Evolutionary conservation across 2,113 vertebrate species (phyloP).

Genomic region (Rhagologus leucostigma): DNA sequence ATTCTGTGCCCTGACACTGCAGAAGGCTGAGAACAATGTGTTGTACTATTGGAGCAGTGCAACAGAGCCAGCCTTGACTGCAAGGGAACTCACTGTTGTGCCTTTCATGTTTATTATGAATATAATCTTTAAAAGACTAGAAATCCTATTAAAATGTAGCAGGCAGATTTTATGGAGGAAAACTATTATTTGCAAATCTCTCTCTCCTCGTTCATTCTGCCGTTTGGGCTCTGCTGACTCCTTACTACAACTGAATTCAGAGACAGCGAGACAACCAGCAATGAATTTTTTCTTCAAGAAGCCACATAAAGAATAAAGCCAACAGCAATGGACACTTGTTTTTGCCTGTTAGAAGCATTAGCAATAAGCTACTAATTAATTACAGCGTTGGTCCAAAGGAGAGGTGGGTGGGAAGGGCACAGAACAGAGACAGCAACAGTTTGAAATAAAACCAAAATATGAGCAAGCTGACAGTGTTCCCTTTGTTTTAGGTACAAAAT

Average conservation of each 20-base stretch:
- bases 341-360: neutral
- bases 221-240: neutral
- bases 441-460: constrained; percentile 1
- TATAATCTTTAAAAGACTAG: neutral
- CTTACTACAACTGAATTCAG: neutral
- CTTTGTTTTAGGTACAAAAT: constrained; percentile 44
- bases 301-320: neutral
- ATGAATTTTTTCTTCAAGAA: neutral
- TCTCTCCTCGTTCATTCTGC: neutral
- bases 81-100: neutral
- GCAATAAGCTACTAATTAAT: neutral
- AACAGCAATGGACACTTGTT: neutral
- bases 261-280: neutral
- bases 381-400: neutral
- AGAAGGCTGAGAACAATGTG: constrained; percentile 29
- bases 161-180: neutral
- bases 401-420: neutral
- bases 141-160: neutral
- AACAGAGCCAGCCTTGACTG: constrained; percentile 22
- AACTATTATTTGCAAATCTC: neutral
- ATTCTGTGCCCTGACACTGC: constrained; percentile 33
- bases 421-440: neutral
- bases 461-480: constrained; percentile 35
- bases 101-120: neutral
- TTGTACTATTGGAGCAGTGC: neutral